Evolutionary conservation across 1,140 invertebrate species (phyloP), one percentile per base, ranked within the genome.

Genomic region (Drosophila parabipectinata): DNA sequence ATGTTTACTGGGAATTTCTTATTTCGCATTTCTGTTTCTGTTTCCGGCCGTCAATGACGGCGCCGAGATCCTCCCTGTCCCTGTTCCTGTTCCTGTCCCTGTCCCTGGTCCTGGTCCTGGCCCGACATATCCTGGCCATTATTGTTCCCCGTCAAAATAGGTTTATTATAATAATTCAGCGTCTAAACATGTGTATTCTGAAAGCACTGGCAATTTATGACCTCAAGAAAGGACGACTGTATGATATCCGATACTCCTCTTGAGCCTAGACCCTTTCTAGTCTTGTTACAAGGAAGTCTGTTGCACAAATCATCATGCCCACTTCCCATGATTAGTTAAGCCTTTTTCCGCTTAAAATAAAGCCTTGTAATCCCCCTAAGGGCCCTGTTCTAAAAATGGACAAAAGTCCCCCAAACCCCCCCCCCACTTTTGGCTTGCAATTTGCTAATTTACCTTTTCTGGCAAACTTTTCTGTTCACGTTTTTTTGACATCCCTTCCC

Each of bases 131-230:
- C 45, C 56, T 39, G 32, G 28, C 51, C 44, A 28, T 57, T 60
- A 51, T 61, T 78, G 44, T 59, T 41, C 63, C 53, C 53, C 57
- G 50, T 51, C 67, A 50, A 69, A 81, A 87, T 79, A 88, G 75
- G 83, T 87, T 87, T 88, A 88, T 88, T 88, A 83, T 74, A 83
- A 88, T 88, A 88, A 88, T 88, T 88, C 78, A 79, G 83, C 83
- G 83, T 51, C 63, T 14, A 63, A 64, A 83, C 79, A 88, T 88
- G 76, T 83, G 79, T 79, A 83, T 47, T 47, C 12, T 37, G 34
- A n/a, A 21, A 68, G 26, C 51, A 3, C 12, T 12, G 10, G 12
- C 9, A 68, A 68, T 59, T 68, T 72, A 34, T 63, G 68, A 28
- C 51, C 30, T 21, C 30, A 56, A 21, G 21, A 21, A 21, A 21